Conservation (phyloP, 2,888 invertebrate genomes). For the Deilephila porcellus region DNA sequence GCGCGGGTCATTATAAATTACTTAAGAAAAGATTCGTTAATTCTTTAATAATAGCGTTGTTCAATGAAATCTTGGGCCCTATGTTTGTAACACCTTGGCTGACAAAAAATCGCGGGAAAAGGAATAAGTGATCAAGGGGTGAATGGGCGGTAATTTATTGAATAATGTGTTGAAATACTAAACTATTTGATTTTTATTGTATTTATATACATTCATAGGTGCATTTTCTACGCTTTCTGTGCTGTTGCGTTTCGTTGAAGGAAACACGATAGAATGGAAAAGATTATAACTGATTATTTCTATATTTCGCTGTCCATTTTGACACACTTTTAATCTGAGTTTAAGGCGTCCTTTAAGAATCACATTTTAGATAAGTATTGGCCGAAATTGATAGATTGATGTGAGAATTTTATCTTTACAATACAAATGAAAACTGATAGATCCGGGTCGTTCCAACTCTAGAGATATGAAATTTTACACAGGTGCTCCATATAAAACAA, state of each 20-base stretch:
- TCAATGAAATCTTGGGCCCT: slow-evolving; percentile 57
- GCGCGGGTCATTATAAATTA: slow-evolving; percentile 61
- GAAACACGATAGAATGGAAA: background rate
- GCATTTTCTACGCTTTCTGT: too few species aligned
- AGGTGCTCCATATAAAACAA: background rate
- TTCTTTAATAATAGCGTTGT: slow-evolving; percentile 69
- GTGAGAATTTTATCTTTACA: slow-evolving; percentile 15
- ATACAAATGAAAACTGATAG: too few species aligned
- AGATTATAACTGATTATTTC: background rate
- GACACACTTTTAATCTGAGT: background rate
- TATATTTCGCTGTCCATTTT: background rate
- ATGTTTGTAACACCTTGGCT: slow-evolving; percentile 68
- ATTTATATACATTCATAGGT: too few species aligned
- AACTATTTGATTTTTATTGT: too few species aligned
- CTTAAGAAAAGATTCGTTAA: slow-evolving; percentile 63
- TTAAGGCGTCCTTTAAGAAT: background rate
- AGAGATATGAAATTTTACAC: background rate
- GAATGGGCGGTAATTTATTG: too few species aligned
- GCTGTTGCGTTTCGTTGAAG: background rate
- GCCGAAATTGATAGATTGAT: background rate
- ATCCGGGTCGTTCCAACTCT: too few species aligned
- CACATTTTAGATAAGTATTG: slow-evolving; percentile 4
- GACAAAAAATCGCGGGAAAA: slow-evolving; percentile 63
- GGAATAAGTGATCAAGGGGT: slow-evolving; percentile 32
- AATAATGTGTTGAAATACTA: background rate